These are phyloP conservation scores for Psilanteris sp. DNA, from an alignment of 1,140 invertebrate species.

Conservation along the genomic window DNA sequence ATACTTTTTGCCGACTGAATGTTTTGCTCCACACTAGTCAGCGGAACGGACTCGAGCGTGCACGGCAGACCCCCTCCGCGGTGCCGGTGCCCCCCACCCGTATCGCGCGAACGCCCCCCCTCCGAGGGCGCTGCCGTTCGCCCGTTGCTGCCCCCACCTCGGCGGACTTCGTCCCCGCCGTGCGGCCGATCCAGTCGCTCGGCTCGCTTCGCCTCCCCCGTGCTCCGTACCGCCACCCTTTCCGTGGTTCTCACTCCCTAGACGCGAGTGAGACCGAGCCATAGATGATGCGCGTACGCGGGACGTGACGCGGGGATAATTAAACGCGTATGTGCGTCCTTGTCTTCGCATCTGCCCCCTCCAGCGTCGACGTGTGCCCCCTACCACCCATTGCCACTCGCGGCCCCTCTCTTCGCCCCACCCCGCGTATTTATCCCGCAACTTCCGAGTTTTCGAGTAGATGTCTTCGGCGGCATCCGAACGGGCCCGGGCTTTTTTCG, in stretches of 20 bases:
- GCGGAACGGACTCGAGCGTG: constrained; percentile 58
- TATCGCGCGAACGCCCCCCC: constrained; percentile 21
- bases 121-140: constrained; percentile 39
- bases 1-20: constrained; percentile 81
- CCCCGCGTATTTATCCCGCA: constrained; percentile 20
- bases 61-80: constrained; percentile 29
- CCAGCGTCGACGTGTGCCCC: constrained; percentile 30
- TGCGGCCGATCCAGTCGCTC: constrained; percentile 30
- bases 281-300: constrained; percentile 61
- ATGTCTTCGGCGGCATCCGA: constrained; percentile 29
- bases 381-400: background rate
- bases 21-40: constrained; percentile 75
- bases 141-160: constrained; percentile 32
- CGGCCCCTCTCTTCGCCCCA: constrained; percentile 1
- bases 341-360: constrained; percentile 53
- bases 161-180: constrained; percentile 8
- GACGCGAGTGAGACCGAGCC: constrained; percentile 53
- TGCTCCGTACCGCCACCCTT: constrained; percentile 17
- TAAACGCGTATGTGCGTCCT: constrained; percentile 73
- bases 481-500: constrained; percentile 11
- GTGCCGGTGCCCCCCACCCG: constrained; percentile 20
- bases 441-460: constrained; percentile 32
- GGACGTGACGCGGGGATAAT: constrained; percentile 73
- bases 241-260: constrained; percentile 33
- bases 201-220: background rate